Evolutionary conservation across 35 echinoderm and acorn worm genomes (phyloP), one percentile per base, ranked within the genome.

Genomic region (Lytechinus variegatus): DNA sequence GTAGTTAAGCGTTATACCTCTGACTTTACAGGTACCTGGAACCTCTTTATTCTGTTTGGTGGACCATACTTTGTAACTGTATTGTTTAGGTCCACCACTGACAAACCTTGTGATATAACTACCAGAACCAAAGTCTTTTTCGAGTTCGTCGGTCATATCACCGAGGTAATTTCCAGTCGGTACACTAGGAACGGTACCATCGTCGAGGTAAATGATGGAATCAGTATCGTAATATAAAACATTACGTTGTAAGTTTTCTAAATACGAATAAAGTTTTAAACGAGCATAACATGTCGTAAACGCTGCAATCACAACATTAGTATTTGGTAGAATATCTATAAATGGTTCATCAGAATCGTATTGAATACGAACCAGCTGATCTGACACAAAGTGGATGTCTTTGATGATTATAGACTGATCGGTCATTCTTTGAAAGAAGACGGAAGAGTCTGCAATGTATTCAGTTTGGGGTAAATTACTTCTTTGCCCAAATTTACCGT

Each of bases 151-250:
- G 4, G 92, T 96, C 91, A 94, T 94, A n/a, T 96, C 95, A 95
- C 55, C 93, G 8, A 95, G 56, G 52, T 79, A 95, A 12, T 61
- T 94, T 52, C 96, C 96, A 5, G 87, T 95, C 8, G 53, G 93
- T 87, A 93, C 87, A 51, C 52, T 24, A 1, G n/a, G 21, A 44
- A 94, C 93, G 28, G 55, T 94, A 52, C 57, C 53, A 52, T 91
- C 51, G 89, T 92, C 87, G 5, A 96, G 5, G 27, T 95, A 91
- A 9, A 96, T 96, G 27, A 96, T 95, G 79, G 93, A 94, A 95
- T 96, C 93, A 28, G 93, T 96, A 28, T 96, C 96, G 56, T 90
- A 96, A 93, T 96, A 95, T 16, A 96, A 87, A 9, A 96, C 94
- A 87, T 86, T 93, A 8, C 53, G 5, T 53, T 90, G 79, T 19